Evolutionary conservation across 2,113 vertebrate genomes (phyloP).

Genomic region (Falcunculus frontatus): DNA sequence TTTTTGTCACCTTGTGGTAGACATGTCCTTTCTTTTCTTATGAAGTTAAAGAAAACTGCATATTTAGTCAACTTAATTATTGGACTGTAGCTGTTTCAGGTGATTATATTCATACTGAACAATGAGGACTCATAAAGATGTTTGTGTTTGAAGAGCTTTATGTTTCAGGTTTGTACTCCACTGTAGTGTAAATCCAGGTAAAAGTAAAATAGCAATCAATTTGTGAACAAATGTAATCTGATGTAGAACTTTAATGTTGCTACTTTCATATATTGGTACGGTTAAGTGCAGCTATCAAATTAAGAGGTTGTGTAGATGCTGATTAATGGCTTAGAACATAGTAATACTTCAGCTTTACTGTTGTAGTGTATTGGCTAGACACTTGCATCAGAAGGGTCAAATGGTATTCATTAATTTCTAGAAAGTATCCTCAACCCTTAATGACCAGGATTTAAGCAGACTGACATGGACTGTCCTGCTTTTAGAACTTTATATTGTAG

Average conservation of each 20-base stretch:
- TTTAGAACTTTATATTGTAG: background rate
- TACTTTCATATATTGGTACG: background rate
- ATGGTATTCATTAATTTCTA: background rate
- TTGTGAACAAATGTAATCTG: background rate
- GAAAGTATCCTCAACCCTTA: background rate
- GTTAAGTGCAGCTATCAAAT: background rate
- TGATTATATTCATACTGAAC: background rate
- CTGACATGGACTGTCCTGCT: background rate
- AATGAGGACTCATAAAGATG: background rate
- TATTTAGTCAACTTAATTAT: background rate
- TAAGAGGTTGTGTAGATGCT: background rate
- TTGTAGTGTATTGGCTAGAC: background rate
- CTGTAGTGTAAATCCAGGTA: background rate
- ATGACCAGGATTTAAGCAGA: background rate
- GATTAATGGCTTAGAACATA: background rate
- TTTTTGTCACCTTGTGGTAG: background rate
- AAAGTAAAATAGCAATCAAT: background rate
- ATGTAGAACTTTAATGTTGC: background rate
- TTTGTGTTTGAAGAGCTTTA: background rate
- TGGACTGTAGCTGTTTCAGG: background rate
- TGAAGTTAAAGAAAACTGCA: background rate
- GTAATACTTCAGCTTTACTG: background rate
- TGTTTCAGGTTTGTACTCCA: background rate
- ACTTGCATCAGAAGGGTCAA: background rate
- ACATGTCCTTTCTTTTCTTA: background rate